Evolutionary conservation across 1,140 invertebrate genomes (phyloP).

Genomic region (Sarcophaga peregrina): DNA sequence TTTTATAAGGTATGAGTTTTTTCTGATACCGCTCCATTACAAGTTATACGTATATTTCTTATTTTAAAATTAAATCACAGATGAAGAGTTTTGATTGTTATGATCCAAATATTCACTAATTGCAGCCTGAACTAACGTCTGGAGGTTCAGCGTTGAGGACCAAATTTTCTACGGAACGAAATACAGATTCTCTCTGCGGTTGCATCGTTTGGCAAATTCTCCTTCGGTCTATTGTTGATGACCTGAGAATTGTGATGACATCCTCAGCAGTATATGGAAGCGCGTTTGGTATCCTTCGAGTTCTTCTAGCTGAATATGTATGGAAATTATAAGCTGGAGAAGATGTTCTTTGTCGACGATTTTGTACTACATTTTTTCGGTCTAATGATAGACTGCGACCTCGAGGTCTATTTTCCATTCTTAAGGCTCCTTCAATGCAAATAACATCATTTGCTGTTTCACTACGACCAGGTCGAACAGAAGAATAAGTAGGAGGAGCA

Average conservation of each 20-base stretch:
- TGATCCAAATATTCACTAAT: constrained; percentile 35
- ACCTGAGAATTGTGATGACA: constrained; percentile 72
- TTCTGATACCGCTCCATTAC: too few species aligned
- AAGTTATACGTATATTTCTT: background rate
- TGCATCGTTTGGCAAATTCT: constrained; percentile 8
- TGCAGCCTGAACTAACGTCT: constrained; percentile 52
- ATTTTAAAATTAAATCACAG: constrained; percentile 61
- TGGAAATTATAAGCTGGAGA: background rate
- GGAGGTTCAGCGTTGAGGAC: constrained; percentile 72
- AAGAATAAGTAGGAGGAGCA: background rate
- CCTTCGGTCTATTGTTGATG: constrained; percentile 47
- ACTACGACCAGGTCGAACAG: background rate
- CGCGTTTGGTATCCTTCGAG: background rate
- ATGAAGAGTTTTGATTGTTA: constrained; percentile 59
- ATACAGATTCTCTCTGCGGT: constrained; percentile 41
- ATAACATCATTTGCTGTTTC: background rate
- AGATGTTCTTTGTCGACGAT: background rate
- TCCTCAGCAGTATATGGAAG: constrained; percentile 69
- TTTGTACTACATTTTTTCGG: constrained; percentile 46
- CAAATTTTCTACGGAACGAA: constrained; percentile 70
- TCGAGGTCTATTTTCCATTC: constrained; percentile 41
- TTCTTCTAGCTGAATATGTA: background rate
- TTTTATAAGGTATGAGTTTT: too few species aligned
- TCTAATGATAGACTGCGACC: constrained; percentile 52
- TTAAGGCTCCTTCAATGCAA: constrained; percentile 4